Conservation (phyloP, 2,113 vertebrate genomes). For the Uria lomvia region DNA sequence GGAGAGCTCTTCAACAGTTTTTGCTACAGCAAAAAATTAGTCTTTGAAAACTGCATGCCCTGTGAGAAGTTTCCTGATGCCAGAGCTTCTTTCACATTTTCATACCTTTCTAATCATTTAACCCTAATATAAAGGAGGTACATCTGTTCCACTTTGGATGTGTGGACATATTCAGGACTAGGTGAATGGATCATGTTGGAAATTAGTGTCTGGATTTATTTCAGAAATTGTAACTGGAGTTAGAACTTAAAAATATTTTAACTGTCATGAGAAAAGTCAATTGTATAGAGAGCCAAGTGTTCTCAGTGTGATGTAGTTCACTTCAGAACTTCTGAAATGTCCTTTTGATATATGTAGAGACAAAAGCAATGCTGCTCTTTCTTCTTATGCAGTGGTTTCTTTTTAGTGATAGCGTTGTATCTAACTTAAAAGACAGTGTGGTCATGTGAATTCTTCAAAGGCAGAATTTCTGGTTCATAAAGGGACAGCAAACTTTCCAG, state of each 20-base stretch:
- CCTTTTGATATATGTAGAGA: neutral
- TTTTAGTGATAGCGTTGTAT: neutral
- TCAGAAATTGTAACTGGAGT: neutral
- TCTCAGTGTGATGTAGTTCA: neutral
- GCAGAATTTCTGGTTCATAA: neutral
- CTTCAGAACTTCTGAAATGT: neutral
- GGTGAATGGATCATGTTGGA: neutral
- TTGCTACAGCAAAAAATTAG: neutral
- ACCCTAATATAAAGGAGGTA: neutral
- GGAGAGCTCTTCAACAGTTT: neutral
- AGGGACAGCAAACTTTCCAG: neutral
- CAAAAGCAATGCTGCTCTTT: neutral
- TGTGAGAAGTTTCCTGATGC: neutral
- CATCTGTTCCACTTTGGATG: neutral
- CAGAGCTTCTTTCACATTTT: neutral
- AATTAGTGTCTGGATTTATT: neutral
- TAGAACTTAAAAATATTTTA: neutral
- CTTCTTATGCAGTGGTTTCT: neutral
- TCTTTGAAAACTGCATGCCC: neutral
- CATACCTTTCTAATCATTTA: neutral
- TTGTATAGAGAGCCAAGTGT: neutral
- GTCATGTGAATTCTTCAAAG: neutral
- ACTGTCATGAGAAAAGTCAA: neutral
- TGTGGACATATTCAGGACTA: neutral
- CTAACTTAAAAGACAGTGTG: neutral